Percentiles rank a stretch among this genome's conserved stretches.
Evolutionary conservation across 1,140 invertebrate species (phyloP).

Genomic region (Atopsyche davidsoni): DNA sequence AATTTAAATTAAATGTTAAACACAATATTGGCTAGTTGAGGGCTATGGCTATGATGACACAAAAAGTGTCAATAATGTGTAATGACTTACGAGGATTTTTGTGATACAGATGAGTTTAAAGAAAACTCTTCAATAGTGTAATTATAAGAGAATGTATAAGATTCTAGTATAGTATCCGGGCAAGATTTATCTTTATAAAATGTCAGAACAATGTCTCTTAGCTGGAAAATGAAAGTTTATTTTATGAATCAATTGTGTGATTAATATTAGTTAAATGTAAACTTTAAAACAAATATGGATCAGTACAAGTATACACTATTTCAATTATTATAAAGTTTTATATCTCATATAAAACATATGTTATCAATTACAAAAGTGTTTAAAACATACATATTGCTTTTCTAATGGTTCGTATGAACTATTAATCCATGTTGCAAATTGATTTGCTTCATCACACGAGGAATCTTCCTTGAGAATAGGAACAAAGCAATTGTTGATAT

Average conservation of each 20-base stretch:
- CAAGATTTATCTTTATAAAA: constrained; percentile 1
- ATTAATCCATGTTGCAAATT: constrained; percentile 10
- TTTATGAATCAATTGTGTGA: background rate
- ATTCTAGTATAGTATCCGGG: constrained; percentile 7
- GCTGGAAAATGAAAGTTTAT: constrained; percentile 8
- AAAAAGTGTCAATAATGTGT: background rate
- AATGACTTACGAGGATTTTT: background rate
- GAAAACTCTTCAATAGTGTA: constrained; percentile 4
- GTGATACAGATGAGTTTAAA: background rate
- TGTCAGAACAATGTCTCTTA: background rate
- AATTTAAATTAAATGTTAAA: background rate
- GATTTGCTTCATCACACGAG: background rate
- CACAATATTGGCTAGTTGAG: background rate
- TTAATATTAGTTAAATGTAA: background rate
- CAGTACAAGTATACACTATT: background rate
- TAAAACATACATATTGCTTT: constrained; percentile 19
- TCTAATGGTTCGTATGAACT: constrained; percentile 9
- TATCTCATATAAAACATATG: background rate
- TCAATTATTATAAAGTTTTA: background rate
- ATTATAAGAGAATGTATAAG: constrained; percentile 9
- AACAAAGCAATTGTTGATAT: constrained; percentile 3
- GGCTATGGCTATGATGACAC: background rate
- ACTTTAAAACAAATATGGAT: background rate
- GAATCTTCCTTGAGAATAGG: constrained; percentile 6
- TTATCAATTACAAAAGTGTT: background rate